Base-by-base conservation (phyloP, 2,113 vertebrate genomes). In the Antechinus stuartii region DNA sequence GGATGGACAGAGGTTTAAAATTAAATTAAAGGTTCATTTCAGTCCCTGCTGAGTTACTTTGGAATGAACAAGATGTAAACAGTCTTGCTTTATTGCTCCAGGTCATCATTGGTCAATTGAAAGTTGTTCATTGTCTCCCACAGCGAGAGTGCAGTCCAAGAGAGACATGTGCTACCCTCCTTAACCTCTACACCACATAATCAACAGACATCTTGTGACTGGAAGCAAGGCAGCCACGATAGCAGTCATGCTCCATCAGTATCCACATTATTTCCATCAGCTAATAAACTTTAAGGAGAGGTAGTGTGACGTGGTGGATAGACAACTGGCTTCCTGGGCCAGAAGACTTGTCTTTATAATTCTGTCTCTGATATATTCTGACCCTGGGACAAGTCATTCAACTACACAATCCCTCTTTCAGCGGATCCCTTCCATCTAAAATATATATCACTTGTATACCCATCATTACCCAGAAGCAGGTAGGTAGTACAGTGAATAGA, bases 191-290 rank as follows among this genome's bases (percentile, higher is more conserved):
- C 53, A 89, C n/a, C 91, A 54, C 68, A 35, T 49, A 6, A 56
- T 46, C 35, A 26, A 30, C 90, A 19, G 26, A 54, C 9, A 35
- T 89, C 56, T 91, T 84, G 49, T 50, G 49, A 2, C 42, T n/a
- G 42, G 22, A 93, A 14, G 46, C 1, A 68, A 55, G 68, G 90
- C 46, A 57, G n/a, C 12, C 26, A 19, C 12, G 16, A 12, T 8
- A 76, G 25, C 23, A 35, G 94, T 16, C 26, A 30, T 5, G 57
- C 3, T 2, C 93, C 56, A 55, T 61, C 61, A 52, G 94, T 42
- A 94, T 91, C 46, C n/a, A 84, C 92, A 42, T 68, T 91, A 54
- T 91, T 95, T 90, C 91, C 94, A 93, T 9, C 92, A 52, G 90
- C 68, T 54, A 49, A 19, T 57, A 91, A 52, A 23, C 19, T 91